Evolutionary conservation across 1,140 invertebrate genomes (phyloP), one percentile per base, ranked within the genome.

Genomic region (Philopotamus ludificatus): DNA sequence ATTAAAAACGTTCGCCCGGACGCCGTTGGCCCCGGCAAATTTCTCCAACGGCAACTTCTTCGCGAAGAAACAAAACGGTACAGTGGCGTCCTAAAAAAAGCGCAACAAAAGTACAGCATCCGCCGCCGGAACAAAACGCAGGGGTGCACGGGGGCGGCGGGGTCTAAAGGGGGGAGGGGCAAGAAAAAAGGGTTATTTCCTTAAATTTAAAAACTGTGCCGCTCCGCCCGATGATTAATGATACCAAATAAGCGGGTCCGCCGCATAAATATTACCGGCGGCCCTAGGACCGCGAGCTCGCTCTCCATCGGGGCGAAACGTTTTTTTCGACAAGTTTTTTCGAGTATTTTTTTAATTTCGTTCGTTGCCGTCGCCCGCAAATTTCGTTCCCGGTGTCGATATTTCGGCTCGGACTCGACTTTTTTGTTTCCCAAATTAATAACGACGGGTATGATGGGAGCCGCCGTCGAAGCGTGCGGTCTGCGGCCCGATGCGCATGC

Each of bases 191-290:
- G 65, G 65, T 55, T 67, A 51, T 57, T 63, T 67, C 51, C 53
- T 58, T 53, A 63, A 67, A 63, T 67, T 67, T 53, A 63, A 67
- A 47, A 67, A 67, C 51, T 67, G 65, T 67, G 65, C 65, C 65
- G 57, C 49, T 55, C 28, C 4, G 63, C 25, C 47, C 42, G 58
- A 67, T 67, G 65, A 67, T 67, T 67, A 67, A 67, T 67, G 65
- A 58, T 58, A 8, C 51, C 50, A 67, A 67, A 67, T 67, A 67
- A 67, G 59, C 59, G 53, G 65, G 65, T 66, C 39, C 64, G 49
- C 16, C 21, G 34, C 20, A 59, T 16, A 26, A 39, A 41, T 49
- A 60, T 66, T 60, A 50, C 59, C 34, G 8, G 34, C 34, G 8
- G 34, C 34, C 34, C 44, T 20, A 16, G 4, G 28, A 12, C 28